phyloP scores from a whole-genome alignment of 2,888 invertebrate genomes.

The Alentia gelatinosa region DNA sequence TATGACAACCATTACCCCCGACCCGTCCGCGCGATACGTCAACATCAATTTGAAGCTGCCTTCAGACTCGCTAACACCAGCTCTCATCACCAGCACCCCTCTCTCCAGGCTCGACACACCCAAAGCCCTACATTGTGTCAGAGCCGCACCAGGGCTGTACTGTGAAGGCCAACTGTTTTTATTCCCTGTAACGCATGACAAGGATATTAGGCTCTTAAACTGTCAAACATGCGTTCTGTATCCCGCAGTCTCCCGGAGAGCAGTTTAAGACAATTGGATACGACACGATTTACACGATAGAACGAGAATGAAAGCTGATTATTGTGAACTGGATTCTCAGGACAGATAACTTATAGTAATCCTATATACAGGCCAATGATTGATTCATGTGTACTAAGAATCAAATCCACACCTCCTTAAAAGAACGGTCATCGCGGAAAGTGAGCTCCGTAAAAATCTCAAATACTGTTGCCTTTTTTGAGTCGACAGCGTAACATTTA shows the following conservation, averaged over 20 bases:
- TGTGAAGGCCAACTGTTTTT: background rate
- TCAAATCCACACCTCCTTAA: too few species aligned
- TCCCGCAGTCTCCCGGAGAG: background rate
- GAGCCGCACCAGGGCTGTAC: background rate
- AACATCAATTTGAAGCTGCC: background rate
- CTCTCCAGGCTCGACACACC: background rate
- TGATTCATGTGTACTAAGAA: too few species aligned
- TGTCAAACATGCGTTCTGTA: background rate
- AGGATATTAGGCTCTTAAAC: background rate
- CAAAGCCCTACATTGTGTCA: background rate
- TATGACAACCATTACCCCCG: background rate
- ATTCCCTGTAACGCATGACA: slow-evolving; percentile 2
- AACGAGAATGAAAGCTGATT: background rate
- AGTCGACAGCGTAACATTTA: background rate
- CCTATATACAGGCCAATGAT: too few species aligned
- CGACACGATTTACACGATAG: background rate
- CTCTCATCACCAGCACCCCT: background rate
- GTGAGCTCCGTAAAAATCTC: too few species aligned
- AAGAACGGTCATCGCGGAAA: too few species aligned
- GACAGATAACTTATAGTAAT: background rate
- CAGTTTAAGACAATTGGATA: background rate
- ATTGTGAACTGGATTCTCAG: background rate
- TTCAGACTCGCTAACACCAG: background rate
- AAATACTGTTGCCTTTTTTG: too few species aligned
- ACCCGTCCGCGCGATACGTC: background rate